Evolutionary conservation across 2,113 vertebrate species (phyloP).

Genomic region (Motacilla tschutschensis): DNA sequence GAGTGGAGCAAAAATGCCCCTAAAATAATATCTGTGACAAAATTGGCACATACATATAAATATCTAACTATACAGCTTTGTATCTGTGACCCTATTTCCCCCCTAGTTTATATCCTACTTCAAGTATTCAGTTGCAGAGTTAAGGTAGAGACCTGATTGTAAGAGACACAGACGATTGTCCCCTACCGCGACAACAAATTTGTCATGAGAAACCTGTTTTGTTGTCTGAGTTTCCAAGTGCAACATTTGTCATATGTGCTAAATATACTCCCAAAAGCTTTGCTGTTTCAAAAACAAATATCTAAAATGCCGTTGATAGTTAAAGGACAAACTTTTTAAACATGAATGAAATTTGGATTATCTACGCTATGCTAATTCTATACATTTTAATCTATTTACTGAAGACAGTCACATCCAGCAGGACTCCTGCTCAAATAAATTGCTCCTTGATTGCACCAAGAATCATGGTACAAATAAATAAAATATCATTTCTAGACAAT

Average conservation of each 20-base stretch:
- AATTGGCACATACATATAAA: slow-evolving; percentile 84
- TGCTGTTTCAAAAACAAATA: slow-evolving; percentile 59
- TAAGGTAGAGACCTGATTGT: slow-evolving; percentile 73
- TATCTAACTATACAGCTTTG: slow-evolving; percentile 65
- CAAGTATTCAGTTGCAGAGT: slow-evolving; percentile 81
- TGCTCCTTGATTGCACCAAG: slow-evolving; percentile 29
- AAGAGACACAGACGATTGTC: slow-evolving; percentile 62
- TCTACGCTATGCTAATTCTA: slow-evolving; percentile 60
- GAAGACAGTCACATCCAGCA: slow-evolving; percentile 66
- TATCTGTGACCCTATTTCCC: slow-evolving; percentile 66
- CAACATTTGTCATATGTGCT: slow-evolving; percentile 71
- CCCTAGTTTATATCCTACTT: slow-evolving; percentile 74
- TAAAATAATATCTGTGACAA: slow-evolving; percentile 72
- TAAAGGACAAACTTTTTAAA: slow-evolving; percentile 76
- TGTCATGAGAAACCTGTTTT: slow-evolving; percentile 43
- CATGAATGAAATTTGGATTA: slow-evolving; percentile 65
- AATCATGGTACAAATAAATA: slow-evolving; percentile 49
- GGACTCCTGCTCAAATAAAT: slow-evolving; percentile 49
- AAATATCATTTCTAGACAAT: slow-evolving; percentile 48
- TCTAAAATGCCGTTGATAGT: slow-evolving; percentile 61
- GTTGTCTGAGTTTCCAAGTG: slow-evolving; percentile 72
- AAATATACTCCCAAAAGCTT: slow-evolving; percentile 67
- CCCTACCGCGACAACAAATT: slow-evolving; percentile 62
- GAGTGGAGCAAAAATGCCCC: slow-evolving; percentile 65
- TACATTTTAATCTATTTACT: slow-evolving; percentile 59